A percentile compares a stretch with the other conserved stretches of the same genome.
Evolutionary conservation across 2,797 vertebrate genomes (phyloP).

Genomic region (Crocidura indochinensis): DNA sequence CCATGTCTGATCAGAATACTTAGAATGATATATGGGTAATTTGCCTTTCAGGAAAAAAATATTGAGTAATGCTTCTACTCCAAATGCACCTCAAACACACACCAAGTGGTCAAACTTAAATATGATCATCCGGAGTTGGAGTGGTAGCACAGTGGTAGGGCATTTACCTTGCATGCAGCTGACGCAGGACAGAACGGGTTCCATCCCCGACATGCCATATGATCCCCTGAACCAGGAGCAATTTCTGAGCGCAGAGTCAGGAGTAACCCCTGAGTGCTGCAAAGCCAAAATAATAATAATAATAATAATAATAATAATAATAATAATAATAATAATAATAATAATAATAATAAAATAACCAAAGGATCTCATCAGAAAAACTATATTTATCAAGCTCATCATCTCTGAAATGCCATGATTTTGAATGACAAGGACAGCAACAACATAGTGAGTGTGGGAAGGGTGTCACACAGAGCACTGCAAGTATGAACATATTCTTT

Average conservation of each 20-base stretch:
- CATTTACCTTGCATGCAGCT: no score
- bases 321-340: no score
- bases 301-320: no score
- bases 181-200: no score
- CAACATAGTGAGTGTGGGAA: neutral
- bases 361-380: neutral
- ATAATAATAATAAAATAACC: no score
- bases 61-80: slow-evolving; percentile 9
- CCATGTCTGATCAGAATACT: neutral
- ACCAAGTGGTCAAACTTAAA: slow-evolving; percentile 28
- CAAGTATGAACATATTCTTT: neutral
- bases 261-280: no score
- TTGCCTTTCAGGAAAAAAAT: slow-evolving; percentile 8
- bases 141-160: no score
- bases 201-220: no score
- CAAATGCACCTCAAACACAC: neutral
- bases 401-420: neutral
- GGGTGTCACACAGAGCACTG: neutral
- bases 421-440: neutral
- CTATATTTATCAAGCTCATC: neutral
- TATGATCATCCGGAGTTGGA: neutral
- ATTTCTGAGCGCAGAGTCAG: no score
- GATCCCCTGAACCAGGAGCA: no score
- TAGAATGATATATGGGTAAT: neutral
- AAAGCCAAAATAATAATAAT: no score